Base-by-base conservation (phyloP, 2,888 invertebrate genomes). In the Sminthurinus aureus region DNA sequence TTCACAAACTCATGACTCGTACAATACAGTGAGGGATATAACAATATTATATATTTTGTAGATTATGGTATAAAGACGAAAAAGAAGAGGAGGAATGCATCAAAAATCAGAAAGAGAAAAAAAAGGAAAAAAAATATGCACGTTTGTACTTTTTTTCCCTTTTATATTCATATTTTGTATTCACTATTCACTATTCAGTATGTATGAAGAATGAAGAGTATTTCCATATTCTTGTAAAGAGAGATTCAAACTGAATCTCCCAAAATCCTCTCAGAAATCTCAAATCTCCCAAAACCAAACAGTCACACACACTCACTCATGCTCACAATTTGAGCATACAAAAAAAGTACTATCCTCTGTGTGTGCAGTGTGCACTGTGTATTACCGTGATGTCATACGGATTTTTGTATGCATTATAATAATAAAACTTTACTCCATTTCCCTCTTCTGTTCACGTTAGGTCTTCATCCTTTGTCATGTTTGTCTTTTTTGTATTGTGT, bases 261-360 rank as follows among this genome's bases (percentile, higher is more conserved):
- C 71, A 22, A 71, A 71, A 71, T 24, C 26, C 71, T 26, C 26
- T 13, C 20, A 71, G 24, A 71, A 71, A 71, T 71, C 71, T 71
- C 71, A 71, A 71, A 71, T 71, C 71, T 71, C 71, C 71, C 71
- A 24, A 71, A 71, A 20, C 71, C 24, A 71, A 69, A 69, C 20
- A 58, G 58, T 58, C 58, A 58, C 22, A 69, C 22, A 71, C 71
- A 71, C 71, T 24, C 20, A 71, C 13, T 24, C 8, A 71, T n/a
- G 24, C 22, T 58, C 18, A 71, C 71, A 71, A 24, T 71, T 22
- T 20, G 24, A 26, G 24, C 15, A 26, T 71, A 71, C 24, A 71
- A 6, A 71, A 38, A 38, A 38, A 38, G 38, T 38, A 38, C 38
- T 4, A 38, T 38, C 38, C 38, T 38, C n/a, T n/a, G n/a, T n/a